Evolutionary conservation across 2,113 vertebrate species (phyloP).

Genomic region (Amphiprion percula): DNA sequence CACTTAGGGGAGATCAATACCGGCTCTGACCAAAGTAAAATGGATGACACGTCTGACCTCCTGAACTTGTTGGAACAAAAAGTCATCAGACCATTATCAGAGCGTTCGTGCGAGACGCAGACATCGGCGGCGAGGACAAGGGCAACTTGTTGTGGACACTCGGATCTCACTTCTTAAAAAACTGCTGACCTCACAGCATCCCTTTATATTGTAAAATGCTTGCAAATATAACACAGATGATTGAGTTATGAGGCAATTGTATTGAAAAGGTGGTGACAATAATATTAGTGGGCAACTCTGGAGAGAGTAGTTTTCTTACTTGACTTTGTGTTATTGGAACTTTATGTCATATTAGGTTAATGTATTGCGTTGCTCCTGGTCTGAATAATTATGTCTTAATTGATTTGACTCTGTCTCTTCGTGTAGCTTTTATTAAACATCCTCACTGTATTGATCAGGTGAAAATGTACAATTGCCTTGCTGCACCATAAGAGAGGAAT

Average conservation of each 20-base stretch:
- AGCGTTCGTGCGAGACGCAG: slow-evolving; percentile 47
- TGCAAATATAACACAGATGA: background rate
- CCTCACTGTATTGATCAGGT: slow-evolving; percentile 67
- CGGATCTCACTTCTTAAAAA: background rate
- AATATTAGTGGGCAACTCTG: slow-evolving; percentile 1
- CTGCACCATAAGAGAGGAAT: slow-evolving; percentile 55
- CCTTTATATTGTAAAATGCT: background rate
- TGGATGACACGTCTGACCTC: slow-evolving; percentile 70
- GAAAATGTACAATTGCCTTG: slow-evolving; percentile 63
- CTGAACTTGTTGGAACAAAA: slow-evolving; percentile 74
- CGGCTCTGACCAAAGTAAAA: slow-evolving; percentile 62
- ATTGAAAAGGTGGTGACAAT: background rate
- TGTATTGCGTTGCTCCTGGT: slow-evolving; percentile 7
- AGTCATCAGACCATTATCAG: slow-evolving; percentile 71
- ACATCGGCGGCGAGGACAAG: slow-evolving; percentile 39
- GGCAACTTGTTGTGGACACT: slow-evolving; percentile 34
- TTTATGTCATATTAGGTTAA: slow-evolving; percentile 21
- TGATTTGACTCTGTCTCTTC: slow-evolving; percentile 60
- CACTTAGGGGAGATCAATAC: slow-evolving; percentile 72
- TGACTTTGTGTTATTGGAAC: slow-evolving; percentile 3
- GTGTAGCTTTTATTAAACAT: slow-evolving; percentile 66
- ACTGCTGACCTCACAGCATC: background rate
- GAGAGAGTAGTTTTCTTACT: background rate
- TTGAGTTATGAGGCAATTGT: background rate
- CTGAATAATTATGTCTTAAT: slow-evolving; percentile 57